Conservation (phyloP, 1,140 invertebrate genomes). For the Armadillidium nasatum region DNA sequence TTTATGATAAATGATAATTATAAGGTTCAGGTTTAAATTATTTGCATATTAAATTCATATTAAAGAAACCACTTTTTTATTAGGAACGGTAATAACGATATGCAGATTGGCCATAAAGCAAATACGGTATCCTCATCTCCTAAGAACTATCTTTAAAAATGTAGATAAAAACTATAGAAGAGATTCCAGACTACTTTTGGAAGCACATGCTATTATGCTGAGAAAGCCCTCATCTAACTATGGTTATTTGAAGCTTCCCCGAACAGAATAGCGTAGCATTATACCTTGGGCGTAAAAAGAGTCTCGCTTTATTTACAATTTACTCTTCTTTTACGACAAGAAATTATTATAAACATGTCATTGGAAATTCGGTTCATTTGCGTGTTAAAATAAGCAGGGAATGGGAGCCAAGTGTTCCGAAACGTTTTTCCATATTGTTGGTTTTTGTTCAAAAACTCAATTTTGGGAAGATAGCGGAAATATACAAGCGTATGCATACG, state of each 20-base stretch:
- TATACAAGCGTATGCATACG: background rate
- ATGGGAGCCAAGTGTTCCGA: background rate
- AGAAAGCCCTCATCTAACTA: background rate
- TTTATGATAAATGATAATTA: too few species aligned
- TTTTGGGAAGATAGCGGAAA: background rate
- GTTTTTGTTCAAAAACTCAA: background rate
- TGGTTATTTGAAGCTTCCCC: background rate
- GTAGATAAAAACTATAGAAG: constrained; percentile 4
- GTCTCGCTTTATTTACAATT: background rate
- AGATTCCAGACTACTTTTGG: constrained; percentile 7
- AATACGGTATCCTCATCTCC: background rate
- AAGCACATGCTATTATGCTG: background rate
- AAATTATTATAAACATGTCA: constrained; percentile 14
- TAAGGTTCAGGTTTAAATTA: too few species aligned
- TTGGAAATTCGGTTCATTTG: constrained; percentile 1
- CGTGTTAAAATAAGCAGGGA: background rate
- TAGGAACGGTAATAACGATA: constrained; percentile 1
- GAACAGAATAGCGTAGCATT: background rate
- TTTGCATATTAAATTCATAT: background rate
- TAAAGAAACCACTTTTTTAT: background rate
- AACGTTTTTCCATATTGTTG: background rate
- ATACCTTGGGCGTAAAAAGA: constrained; percentile 4
- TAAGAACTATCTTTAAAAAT: constrained; percentile 12
- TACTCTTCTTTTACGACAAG: constrained; percentile 8
- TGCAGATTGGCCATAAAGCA: background rate